Base-by-base conservation (phyloP, 2,888 invertebrate species). In the Eupithecia centaureata region DNA sequence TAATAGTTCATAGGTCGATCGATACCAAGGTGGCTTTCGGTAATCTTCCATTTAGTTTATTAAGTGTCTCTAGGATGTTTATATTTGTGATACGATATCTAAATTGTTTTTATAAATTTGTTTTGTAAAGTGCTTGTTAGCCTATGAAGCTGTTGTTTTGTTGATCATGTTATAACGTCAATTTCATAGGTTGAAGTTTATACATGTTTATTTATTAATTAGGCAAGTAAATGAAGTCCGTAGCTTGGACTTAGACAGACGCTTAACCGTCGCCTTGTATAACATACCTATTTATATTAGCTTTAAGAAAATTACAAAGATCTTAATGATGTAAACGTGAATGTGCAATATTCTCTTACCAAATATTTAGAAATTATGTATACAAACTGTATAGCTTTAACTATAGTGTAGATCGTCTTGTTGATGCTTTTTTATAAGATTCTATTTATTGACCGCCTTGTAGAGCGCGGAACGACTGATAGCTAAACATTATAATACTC, bases 381-480 rank as follows among this genome's bases (percentile, higher is more conserved):
- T 92, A 92, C 92, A 92, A 91, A 91, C 75, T 89, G 86, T 92
- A 88, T 92, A 92, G 91, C 90, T 91, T 90, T 92, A 92, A 92
- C 84, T 79, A 86, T 91, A 91, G 91, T 77, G 88, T 92, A 92
- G 92, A n/a, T 86, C 88, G 91, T 92, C 91, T 91, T 91, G 92
- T 92, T 92, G 86, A 91, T 85, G 92, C 91, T 92, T 92, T 91
- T 92, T 91, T 91, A 90, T 89, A 89, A 91, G 90, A 92, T 84
- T 91, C 88, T 92, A 92, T 91, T 91, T 91, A 91, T 87, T 89
- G 81, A 84, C 90, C 91, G 92, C 91, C 79, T 76, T 82, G 85
- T 91, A 90, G 90, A 76, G 79, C 77, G 92, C 91, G 92, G 92
- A 77, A 86, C 78, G 92, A 92, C 92, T 92, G 92, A 92, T 90